Base-by-base conservation (phyloP, 2,797 vertebrate genomes). In the Tokudaia muenninki region DNA sequence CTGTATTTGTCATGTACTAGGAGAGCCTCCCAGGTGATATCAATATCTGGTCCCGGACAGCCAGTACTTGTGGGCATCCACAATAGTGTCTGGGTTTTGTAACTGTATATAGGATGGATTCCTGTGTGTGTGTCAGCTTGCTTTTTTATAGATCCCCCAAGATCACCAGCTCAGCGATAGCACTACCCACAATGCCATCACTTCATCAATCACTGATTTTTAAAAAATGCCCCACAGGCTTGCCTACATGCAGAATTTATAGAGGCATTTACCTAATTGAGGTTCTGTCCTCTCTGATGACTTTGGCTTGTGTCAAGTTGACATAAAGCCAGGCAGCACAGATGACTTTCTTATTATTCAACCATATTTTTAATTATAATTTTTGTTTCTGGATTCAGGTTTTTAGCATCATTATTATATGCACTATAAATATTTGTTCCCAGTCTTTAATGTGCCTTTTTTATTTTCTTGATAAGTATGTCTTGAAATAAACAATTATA, bases 351-450 rank as follows among this genome's bases (percentile, higher is more conserved):
- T 31, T 93, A 89, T 88, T 87, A 78, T 82, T 93, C n/a, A 77
- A 2, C 10, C 65, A 65, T 61, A 63, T 92, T 74, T 72, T 47
- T 47, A 90, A 34, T 67, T 87, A 55, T 86, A 52, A n/a, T 59
- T 44, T 89, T 82, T 65, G 31, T 44, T 89, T 87, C 34, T 94
- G 12, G 52, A 26, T 70, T 67, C 0, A 52, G 11, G 6, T 44
- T 34, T 52, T 70, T 95, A 95, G 29, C 6, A 50, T 65, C 77
- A 19, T 94, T 24, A 80, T 88, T 61, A 59, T 3, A 78, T 74
- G 26, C 59, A 17, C 50, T 72, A 19, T 63, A 94, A 93, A 67
- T 88, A 83, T 75, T 95, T 92, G 52, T 7, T 93, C 19, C 37
- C 17, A 67, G 13, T 70, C 26, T 83, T 14, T 89, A 37, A 12